Evolutionary conservation across 2,797 vertebrate genomes (phyloP), one percentile per base, ranked within the genome.

Genomic region (Brachymystax lenok): DNA sequence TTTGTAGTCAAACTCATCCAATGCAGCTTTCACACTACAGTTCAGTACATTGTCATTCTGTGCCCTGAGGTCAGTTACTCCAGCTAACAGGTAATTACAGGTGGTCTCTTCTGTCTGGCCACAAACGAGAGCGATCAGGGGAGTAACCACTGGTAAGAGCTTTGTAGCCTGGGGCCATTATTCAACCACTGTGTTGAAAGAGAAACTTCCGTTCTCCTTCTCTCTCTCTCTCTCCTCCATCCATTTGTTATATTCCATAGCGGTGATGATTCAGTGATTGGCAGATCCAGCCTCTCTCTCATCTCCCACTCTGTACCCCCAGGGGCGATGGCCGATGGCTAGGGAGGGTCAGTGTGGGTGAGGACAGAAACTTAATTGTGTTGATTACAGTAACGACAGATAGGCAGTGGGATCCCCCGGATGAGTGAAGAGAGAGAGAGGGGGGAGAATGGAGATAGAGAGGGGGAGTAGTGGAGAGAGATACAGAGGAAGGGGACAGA

Each of bases 181-280:
- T 81, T 88, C 63, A 88, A 30, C 83, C 69, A 30, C 74, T 84
- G n/a, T 77, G 69, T 82, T 86, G 75, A 88, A 81, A 80, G 82
- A 88, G 81, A 80, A 82, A 77, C 78, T 71, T 66, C 33, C 80
- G n/a, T 75, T 68, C 75, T 77, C 50, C 66, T 5, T 75, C 5
- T 8, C 46, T 78, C 61, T 75, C 56, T 66, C 19, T 69, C 40
- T 71, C 21, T 51, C 5, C 4, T 13, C 54, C n/a, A 78, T 54
- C 71, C 63, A 33, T 76, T 82, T 81, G 85, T 86, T 80, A 88
- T 90, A 87, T 88, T 88, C 86, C 68, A 85, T 86, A 88, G 85
- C 88, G 82, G 80, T 87, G 87, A 92, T 90, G 85, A 93, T 91
- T 93, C 89, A 92, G 86, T 89, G 77, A 87, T 92, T 91, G 88